Evolutionary conservation across 2,888 invertebrate species (phyloP).

Genomic region (Atethmia centrago): DNA sequence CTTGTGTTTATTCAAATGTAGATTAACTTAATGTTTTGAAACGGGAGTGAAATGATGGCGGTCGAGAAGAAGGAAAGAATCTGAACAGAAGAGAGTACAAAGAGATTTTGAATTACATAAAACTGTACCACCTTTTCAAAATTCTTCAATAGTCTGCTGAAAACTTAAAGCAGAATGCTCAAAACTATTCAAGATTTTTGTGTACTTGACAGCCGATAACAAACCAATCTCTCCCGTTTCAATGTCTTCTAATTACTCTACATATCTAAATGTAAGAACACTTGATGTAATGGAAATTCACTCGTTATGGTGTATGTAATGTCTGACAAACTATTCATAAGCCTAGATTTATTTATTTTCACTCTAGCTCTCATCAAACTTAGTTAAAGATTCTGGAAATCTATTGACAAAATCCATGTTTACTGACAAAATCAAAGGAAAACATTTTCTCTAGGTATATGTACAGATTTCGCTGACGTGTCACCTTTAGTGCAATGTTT

Average conservation of each 20-base stretch:
- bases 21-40: constrained; percentile 65
- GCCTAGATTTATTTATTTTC: constrained; percentile 38
- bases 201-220: constrained; percentile 1
- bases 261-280: constrained; percentile 80
- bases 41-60: constrained; percentile 52
- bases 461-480: constrained; percentile 10
- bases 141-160: constrained; percentile 11
- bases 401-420: constrained; percentile 2
- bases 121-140: constrained; percentile 7
- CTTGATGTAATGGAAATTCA: constrained; percentile 64
- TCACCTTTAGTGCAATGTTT: background rate
- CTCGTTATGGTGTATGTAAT: constrained; percentile 58
- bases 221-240: constrained; percentile 67
- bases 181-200: constrained; percentile 22
- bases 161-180: constrained; percentile 31
- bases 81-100: background rate
- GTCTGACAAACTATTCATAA: constrained; percentile 47
- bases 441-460: background rate
- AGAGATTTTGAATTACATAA: background rate
- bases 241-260: constrained; percentile 70
- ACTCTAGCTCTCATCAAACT: constrained; percentile 17
- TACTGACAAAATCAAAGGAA: background rate
- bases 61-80: constrained; percentile 18
- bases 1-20: constrained; percentile 69
- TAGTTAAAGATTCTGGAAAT: constrained; percentile 3